Evolutionary conservation across 1,140 invertebrate species (phyloP), one percentile per base, ranked within the genome.

Genomic region (Drosophila orosa): DNA sequence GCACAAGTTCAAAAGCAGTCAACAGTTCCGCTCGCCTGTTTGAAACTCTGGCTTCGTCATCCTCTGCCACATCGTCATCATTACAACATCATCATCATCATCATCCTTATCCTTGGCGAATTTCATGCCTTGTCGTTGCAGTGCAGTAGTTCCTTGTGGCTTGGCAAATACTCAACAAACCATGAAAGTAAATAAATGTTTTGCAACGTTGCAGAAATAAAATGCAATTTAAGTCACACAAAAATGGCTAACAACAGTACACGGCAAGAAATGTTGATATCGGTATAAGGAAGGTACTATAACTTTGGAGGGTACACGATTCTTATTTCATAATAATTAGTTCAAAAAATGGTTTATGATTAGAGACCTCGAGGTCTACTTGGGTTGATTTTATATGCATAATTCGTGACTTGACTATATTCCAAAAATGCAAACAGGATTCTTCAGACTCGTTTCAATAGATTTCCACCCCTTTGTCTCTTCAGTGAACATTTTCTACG

Each of bases 161-260:
- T 80, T 89, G 84, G 84, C 84, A 89, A 89, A 89, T 89, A 89
- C 84, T 89, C 84, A 89, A 89, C 84, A 90, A 89, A 89, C 85
- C 84, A 89, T 89, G 84, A 89, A 89, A 89, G 84, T 89, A 89
- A 89, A 89, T 89, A 89, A 89, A 89, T 87, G 84, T 89, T 86
- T 86, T 89, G 84, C 84, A 89, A 89, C 84, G 84, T 89, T 89
- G 84, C 84, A 84, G 84, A 86, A 89, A 89, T 89, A 89, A 89
- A 89, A 89, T 89, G 84, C 84, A 89, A 89, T 89, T 89, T 89
- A 89, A 89, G 85, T 89, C 85, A 73, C 85, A 89, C 80, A 83
- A 80, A 86, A 86, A 82, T 86, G 83, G 79, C 82, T 77, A 85
- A 80, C 81, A 82, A 55, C 39, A 40, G 52, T 44, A 33, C 52